Conservation (phyloP, 1,140 invertebrate genomes). For the Sinella curviseta region DNA sequence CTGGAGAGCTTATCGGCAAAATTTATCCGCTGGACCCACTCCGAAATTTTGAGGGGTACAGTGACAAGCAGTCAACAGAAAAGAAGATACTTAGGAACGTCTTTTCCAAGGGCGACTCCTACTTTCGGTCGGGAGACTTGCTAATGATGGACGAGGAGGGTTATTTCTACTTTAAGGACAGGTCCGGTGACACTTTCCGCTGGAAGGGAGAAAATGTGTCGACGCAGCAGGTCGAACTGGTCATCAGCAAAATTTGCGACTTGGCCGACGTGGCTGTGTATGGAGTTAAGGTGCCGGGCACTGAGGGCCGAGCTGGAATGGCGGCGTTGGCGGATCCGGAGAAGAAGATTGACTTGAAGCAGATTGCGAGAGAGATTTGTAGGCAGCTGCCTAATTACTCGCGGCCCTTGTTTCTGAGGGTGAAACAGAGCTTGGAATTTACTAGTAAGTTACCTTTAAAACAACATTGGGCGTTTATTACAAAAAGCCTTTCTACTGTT, state of each 20-base stretch:
- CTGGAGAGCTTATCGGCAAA: conserved; percentile 94
- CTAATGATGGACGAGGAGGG: conserved; percentile 64
- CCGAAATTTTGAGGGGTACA: conserved; percentile 80
- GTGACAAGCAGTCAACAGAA: conserved; percentile 20
- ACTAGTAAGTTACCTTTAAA: conserved; percentile 64
- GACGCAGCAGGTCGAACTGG: conserved; percentile 92
- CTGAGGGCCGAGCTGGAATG: conserved; percentile 80
- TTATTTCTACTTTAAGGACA: conserved; percentile 66
- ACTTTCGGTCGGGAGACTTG: conserved; percentile 59
- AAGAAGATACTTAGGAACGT: conserved; percentile 31
- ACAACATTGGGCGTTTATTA: not conserved
- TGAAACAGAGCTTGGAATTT: conserved; percentile 80
- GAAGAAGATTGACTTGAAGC: conserved; percentile 65
- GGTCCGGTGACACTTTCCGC: conserved; percentile 69
- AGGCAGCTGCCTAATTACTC: conserved; percentile 79
- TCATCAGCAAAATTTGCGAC: conserved; percentile 79
- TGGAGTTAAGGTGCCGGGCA: conserved; percentile 65
- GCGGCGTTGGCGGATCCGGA: conserved; percentile 83
- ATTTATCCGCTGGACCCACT: conserved; percentile 79
- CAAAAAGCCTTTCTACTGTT: no score
- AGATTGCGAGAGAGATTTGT: conserved; percentile 64
- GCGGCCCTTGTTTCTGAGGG: conserved; percentile 80
- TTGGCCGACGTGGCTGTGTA: conserved; percentile 89
- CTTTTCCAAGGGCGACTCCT: conserved; percentile 32
- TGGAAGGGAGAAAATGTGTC: conserved; percentile 99